Evolutionary conservation across 2,113 vertebrate species (phyloP).

Genomic region (Halichoerus grypus): DNA sequence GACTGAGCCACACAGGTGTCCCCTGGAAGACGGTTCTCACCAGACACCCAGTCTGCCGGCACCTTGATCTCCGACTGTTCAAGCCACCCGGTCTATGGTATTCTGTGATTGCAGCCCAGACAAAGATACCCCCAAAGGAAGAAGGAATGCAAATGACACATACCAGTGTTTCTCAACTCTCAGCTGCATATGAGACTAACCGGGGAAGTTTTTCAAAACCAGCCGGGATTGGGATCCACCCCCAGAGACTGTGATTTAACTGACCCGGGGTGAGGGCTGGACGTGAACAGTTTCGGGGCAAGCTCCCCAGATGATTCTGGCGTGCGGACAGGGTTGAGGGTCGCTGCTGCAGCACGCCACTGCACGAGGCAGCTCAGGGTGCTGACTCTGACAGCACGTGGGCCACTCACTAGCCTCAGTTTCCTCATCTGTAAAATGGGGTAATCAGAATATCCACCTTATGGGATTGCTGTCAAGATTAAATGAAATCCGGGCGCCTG

Average conservation of each 20-base stretch:
- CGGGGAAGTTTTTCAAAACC: slow-evolving; percentile 30
- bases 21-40: background rate
- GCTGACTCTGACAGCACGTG: background rate
- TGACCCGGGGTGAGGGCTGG: background rate
- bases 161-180: background rate
- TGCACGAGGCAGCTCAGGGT: background rate
- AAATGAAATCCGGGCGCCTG: background rate
- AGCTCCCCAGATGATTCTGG: background rate
- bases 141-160: background rate
- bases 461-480: slow-evolving; percentile 1
- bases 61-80: background rate
- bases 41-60: background rate
- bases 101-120: background rate
- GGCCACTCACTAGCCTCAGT: background rate
- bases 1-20: too few relatives aligned
- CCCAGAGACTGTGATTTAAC: background rate
- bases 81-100: background rate
- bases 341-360: background rate
- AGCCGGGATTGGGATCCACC: background rate
- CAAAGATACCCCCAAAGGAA: background rate
- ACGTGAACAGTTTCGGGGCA: background rate
- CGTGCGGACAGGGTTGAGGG: background rate
- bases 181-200: background rate
- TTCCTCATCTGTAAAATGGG: slow-evolving; percentile 42
- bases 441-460: background rate